These are phyloP conservation scores for Hoplodrina ambigua DNA, from an alignment of 2,888 invertebrate species.

Conservation along the genomic window DNA sequence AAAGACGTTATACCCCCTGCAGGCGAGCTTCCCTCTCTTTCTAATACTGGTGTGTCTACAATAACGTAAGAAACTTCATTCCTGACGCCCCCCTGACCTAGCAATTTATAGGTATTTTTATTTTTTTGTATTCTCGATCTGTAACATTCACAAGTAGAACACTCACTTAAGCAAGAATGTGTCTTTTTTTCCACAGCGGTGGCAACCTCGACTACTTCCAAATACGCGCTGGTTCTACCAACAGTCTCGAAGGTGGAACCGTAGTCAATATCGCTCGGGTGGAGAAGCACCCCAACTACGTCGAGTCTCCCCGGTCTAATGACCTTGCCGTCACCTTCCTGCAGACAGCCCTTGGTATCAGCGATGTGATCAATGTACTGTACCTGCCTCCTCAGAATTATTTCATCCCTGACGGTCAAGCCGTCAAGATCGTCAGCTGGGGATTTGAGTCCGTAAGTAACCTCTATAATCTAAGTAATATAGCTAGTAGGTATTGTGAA, in stretches of 20 bases:
- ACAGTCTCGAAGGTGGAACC: constrained; percentile 73
- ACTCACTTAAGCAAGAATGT: no score
- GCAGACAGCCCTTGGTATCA: constrained; percentile 63
- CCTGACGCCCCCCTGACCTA: no score
- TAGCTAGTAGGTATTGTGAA: no score
- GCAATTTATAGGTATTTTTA: no score
- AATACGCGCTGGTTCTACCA: constrained; percentile 77
- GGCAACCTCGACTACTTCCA: constrained; percentile 66
- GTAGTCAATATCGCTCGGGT: constrained; percentile 59
- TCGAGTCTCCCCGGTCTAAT: constrained; percentile 64
- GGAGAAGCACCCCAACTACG: constrained; percentile 71
- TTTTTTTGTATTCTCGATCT: no score
- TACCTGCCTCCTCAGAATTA: constrained; percentile 72
- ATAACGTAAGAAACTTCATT: no score
- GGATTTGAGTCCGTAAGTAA: constrained; percentile 77
- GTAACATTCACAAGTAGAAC: no score
- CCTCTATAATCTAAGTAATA: no score
- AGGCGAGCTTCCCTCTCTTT: no score
- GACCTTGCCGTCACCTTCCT: constrained; percentile 73
- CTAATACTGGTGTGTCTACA: no score
- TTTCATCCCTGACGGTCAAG: constrained; percentile 68
- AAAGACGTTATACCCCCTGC: no score
- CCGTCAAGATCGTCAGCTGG: constrained; percentile 76
- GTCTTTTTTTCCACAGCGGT: constrained; percentile 64
- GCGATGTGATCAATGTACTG: constrained; percentile 64